Evolutionary conservation across 2,113 vertebrate genomes (phyloP).

Genomic region (Solea solea): DNA sequence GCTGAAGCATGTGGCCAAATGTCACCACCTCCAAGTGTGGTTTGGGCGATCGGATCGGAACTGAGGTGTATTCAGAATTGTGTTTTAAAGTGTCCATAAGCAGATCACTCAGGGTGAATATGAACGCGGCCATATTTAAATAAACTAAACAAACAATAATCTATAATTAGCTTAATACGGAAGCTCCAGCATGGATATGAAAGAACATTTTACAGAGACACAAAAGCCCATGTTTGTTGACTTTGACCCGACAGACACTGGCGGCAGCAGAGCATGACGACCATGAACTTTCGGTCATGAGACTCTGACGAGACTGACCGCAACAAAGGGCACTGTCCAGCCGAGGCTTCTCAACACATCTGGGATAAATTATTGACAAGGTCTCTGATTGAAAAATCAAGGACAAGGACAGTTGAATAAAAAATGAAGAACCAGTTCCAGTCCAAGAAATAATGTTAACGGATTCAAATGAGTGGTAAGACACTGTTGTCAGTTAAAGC

Average conservation of each 20-base stretch:
- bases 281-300: slow-evolving; percentile 18
- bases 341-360: not conserved
- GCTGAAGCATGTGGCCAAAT: too few relatives aligned
- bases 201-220: slow-evolving; percentile 5
- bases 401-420: too few relatives aligned
- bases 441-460: too few relatives aligned
- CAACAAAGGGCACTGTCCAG: slow-evolving; percentile 6
- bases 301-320: not conserved
- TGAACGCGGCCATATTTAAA: too few relatives aligned
- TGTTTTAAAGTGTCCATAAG: too few relatives aligned
- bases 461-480: too few relatives aligned
- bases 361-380: slow-evolving; percentile 15
- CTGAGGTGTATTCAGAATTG: too few relatives aligned
- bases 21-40: too few relatives aligned
- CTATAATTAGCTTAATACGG: not conserved
- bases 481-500: not conserved
- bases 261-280: slow-evolving; percentile 20
- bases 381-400: not conserved
- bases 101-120: too few relatives aligned
- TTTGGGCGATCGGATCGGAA: too few relatives aligned
- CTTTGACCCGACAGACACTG: slow-evolving; percentile 2
- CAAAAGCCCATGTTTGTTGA: not conserved
- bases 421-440: too few relatives aligned
- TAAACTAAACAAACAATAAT: not conserved
- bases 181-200: not conserved